Evolutionary conservation across 1,140 invertebrate genomes (phyloP), one percentile per base, ranked within the genome.

Genomic region (Sminthurides bifidus): DNA sequence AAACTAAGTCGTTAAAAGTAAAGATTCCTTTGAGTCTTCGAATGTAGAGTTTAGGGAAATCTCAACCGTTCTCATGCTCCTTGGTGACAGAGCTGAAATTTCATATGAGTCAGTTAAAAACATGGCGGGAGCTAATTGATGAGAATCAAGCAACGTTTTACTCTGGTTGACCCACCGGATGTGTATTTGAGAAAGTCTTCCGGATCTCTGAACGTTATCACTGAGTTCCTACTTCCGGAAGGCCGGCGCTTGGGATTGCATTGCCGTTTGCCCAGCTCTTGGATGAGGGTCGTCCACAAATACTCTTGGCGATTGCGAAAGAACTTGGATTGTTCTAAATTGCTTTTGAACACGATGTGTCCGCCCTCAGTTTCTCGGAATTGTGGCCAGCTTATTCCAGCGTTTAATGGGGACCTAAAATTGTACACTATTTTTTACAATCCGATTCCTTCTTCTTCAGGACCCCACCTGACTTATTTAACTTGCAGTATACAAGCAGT

Each of bases 331-430:
- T 33, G n/a, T 19, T 49, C 46, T 3, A 49, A 17, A 21, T 35
- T 27, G 23, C 35, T 31, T 19, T n/a, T 3, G 21, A 49, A 49
- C 14, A 49, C 3, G 17, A 49, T 33, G 46, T 49, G 21, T 17
- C 15, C 14, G 12, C 17, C 5, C 3, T 21, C 8, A n/a, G 52
- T 43, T 50, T 56, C 51, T 14, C 54, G 50, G 40, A 50, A 63
- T 37, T 55, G 50, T 5, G 61, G 61, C 61, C 61, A 63, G 14
- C 56, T 37, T 15, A 56, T 38, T 15, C 56, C 56, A 23, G 56
- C 10, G 26, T 63, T 17, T 1, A 56, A 29, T 2, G 61, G 61
- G 5, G 54, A 54, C 23, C 58, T 60, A 3, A 6, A 17, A 51
- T 2, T 21, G 26, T 27, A 44, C 19, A 40, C 17, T 44, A 24